phyloP scores from a whole-genome alignment of 2,888 invertebrate species.

The Smittia sp. region DNA sequence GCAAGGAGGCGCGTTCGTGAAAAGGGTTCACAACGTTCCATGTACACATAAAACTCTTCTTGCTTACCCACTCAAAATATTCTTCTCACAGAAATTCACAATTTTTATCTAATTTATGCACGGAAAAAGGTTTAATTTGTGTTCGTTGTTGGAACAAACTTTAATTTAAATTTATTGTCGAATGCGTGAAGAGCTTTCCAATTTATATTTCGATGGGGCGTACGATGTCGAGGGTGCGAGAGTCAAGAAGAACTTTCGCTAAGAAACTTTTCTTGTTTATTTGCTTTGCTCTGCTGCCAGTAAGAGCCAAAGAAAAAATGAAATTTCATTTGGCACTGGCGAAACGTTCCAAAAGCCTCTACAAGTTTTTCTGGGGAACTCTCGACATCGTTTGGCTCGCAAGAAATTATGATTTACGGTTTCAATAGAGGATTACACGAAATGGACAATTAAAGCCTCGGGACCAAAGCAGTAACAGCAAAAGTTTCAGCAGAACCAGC shows the following conservation, averaged over 20 bases:
- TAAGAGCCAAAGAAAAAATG: no score
- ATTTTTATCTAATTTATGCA: constrained; percentile 18
- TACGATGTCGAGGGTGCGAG: not conserved
- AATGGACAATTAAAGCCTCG: constrained; percentile 20
- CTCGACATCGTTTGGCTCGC: not conserved
- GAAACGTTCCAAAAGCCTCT: not conserved
- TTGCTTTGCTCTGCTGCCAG: not conserved
- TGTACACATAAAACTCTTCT: not conserved
- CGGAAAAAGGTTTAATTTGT: constrained; percentile 25
- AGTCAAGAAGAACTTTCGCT: not conserved
- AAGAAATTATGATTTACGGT: constrained; percentile 19
- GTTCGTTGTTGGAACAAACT: constrained; percentile 13
- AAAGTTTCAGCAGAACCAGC: not conserved
- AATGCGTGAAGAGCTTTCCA: constrained; percentile 27
- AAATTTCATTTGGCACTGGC: not conserved
- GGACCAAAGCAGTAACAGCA: no score
- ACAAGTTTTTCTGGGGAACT: no score
- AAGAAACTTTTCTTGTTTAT: constrained; percentile 8
- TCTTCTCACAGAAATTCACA: not conserved
- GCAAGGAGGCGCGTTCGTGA: not conserved
- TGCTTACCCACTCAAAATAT: not conserved
- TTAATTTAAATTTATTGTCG: constrained; percentile 27
- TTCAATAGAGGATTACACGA: constrained; percentile 18
- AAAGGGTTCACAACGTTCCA: not conserved
- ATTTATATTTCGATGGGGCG: not conserved